Base-by-base conservation (phyloP, 1,140 invertebrate genomes). In the Caenorhabditis latens region DNA sequence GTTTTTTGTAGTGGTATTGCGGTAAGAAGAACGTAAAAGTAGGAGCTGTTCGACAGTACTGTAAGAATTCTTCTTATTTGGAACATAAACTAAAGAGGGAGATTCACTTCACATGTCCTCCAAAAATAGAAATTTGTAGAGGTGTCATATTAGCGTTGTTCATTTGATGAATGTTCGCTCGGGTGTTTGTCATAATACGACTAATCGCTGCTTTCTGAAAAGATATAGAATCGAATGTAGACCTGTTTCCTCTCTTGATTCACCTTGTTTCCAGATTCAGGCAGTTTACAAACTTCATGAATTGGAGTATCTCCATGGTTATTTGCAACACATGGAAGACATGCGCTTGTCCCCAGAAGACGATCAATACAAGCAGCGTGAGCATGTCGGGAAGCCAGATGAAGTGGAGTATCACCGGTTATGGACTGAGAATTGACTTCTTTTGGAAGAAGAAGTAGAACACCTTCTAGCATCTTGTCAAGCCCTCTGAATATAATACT, bases 311-410 rank as follows among this genome's bases (percentile, higher is more conserved):
- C 71, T 24, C 71, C 71, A 79, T 11, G 24, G 13, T 79, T 79
- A 42, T 79, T 79, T 3, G 71, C 19, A 50, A 79, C 46, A 79
- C 71, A 79, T 7, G 71, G 71, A 50, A 79, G n/a, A 50, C 71
- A 79, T 4, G 71, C n/a, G 53, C 71, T 79, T 24, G 71, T 50
- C 4, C 71, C 71, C n/a, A 86, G 79, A 40, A 86, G 86, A 19
- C 86, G 55, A 58, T 86, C 86, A 46, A 86, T 58, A 43, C 86
- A 86, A 0, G 86, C 86, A 14, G 86, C 86, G 50, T 86, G 53
- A 32, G 43, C 43, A n/a, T 65, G 55, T 40, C 86, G 71, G n/a
- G 75, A 40, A 32, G 82, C 86, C 32, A 86, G 21, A 48, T 86
- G 86, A 32, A 86, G 86, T 21, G 75, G 58, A 40, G 86, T 86